These are phyloP conservation scores for Lycopodina hypogea DNA, from an alignment of 37 sponge, comb jelly and placozoan genomes.

Conservation along the genomic window DNA sequence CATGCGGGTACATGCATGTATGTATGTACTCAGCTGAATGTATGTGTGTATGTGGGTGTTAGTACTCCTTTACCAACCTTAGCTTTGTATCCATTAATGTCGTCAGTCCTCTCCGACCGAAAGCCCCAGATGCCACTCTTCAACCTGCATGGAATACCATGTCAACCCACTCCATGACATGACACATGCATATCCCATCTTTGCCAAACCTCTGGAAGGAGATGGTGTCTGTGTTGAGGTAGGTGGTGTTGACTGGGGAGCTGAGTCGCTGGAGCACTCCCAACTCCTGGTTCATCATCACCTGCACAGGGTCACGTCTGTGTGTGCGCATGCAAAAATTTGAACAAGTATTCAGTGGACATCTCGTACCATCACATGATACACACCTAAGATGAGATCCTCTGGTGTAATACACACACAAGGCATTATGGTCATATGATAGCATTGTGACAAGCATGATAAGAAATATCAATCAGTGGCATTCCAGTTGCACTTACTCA, in stretches of 20 bases:
- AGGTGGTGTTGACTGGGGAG: slow-evolving; percentile 75
- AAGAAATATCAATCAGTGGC: too few species aligned
- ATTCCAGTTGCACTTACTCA: slow-evolving; percentile 14
- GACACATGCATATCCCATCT: not conserved
- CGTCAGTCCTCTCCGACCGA: slow-evolving; percentile 72
- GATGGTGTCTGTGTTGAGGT: slow-evolving; percentile 60
- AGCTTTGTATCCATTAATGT: slow-evolving; percentile 66
- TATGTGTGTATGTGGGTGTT: too few species aligned
- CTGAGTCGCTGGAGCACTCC: slow-evolving; percentile 55
- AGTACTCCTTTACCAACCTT: slow-evolving; percentile 31
- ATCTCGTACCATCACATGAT: too few species aligned
- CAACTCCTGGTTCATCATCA: slow-evolving; percentile 53
- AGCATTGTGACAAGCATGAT: not conserved
- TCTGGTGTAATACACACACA: too few species aligned
- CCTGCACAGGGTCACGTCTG: slow-evolving; percentile 31
- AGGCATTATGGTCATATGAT: not conserved
- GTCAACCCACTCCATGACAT: not conserved
- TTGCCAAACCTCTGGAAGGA: slow-evolving; percentile 63
- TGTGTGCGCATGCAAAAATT: too few species aligned
- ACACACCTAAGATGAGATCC: not conserved
- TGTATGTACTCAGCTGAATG: too few species aligned
- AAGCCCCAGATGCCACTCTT: slow-evolving; percentile 89
- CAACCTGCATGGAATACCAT: slow-evolving; percentile 37
- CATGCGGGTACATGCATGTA: too few species aligned
- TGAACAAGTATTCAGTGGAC: not conserved